A percentile compares a stretch with the other conserved stretches of the same genome.
phyloP scores from a whole-genome alignment of 2,797 vertebrate species.

The Catostomus latipinnis region DNA sequence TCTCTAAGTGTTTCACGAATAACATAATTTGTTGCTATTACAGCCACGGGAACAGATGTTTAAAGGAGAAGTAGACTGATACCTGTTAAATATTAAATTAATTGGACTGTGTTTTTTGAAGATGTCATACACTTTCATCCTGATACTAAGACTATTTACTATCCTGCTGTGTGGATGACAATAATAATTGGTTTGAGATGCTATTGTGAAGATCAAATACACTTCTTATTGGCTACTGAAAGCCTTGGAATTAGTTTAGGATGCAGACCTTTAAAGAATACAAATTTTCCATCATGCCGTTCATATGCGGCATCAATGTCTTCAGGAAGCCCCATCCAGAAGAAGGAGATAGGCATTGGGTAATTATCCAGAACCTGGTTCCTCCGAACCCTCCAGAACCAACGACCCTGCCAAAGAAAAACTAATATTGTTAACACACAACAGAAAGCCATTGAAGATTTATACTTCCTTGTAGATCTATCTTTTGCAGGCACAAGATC shows the following conservation, averaged over 20 bases:
- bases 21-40: constrained; percentile 52
- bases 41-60: constrained; percentile 54
- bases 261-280: constrained; percentile 93
- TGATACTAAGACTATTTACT: background rate
- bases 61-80: constrained; percentile 56
- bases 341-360: constrained; percentile 95
- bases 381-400: constrained; percentile 98
- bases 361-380: constrained; percentile 96
- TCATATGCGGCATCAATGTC: constrained; percentile 94
- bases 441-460: background rate
- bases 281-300: constrained; percentile 94
- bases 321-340: constrained; percentile 93
- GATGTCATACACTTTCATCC: constrained; percentile 17
- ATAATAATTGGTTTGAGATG: too few species aligned
- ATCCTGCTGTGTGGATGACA: background rate
- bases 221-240: background rate
- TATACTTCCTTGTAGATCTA: background rate
- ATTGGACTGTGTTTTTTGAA: constrained; percentile 36
- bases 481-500: too few species aligned
- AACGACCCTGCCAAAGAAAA: constrained; percentile 81
- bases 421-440: background rate
- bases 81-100: constrained; percentile 54
- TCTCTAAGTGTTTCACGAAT: constrained; percentile 54
- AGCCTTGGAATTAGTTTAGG: background rate
- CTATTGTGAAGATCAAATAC: too few species aligned